Evolutionary conservation across 2,888 invertebrate genomes (phyloP).

Genomic region (Apoderus coryli): DNA sequence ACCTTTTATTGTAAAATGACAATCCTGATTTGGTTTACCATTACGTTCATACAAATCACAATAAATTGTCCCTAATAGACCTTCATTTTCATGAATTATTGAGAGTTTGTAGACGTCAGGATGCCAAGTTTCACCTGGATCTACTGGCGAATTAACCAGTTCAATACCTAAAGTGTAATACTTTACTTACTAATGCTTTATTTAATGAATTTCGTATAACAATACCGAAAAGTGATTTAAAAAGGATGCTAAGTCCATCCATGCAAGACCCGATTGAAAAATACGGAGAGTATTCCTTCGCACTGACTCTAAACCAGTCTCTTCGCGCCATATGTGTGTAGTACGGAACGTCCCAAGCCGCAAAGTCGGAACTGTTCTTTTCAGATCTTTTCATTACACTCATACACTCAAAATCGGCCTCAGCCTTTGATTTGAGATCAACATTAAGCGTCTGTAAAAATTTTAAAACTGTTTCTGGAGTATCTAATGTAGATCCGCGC

Average conservation of each 20-base stretch:
- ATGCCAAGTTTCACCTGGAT: slow-evolving; percentile 54
- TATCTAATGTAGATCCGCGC: slow-evolving; percentile 74
- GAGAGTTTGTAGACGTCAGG: slow-evolving; percentile 82
- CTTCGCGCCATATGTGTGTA: slow-evolving; percentile 62
- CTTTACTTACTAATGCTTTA: too few relatives aligned
- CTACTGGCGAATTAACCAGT: slow-evolving; percentile 55
- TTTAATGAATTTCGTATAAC: too few relatives aligned
- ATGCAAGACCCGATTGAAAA: slow-evolving; percentile 90
- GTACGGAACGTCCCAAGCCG: slow-evolving; percentile 82
- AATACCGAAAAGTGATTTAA: slow-evolving; percentile 68
- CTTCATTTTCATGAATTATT: slow-evolving; percentile 71
- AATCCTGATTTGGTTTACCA: slow-evolving; percentile 94
- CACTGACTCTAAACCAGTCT: slow-evolving; percentile 51
- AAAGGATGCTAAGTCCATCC: slow-evolving; percentile 90
- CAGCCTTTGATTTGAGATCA: slow-evolving; percentile 53
- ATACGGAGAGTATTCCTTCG: slow-evolving; percentile 65
- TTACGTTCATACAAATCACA: slow-evolving; percentile 89
- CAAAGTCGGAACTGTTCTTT: slow-evolving; percentile 21
- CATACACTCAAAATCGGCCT: slow-evolving; percentile 64
- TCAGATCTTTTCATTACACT: slow-evolving; percentile 50
- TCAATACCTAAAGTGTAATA: too few relatives aligned
- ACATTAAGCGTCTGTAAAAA: slow-evolving; percentile 67
- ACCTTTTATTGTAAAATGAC: slow-evolving; percentile 96
- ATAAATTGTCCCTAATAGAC: slow-evolving; percentile 81
- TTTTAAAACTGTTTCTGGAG: slow-evolving; percentile 59